These are phyloP conservation scores for Andrena haemorrhoa DNA, from an alignment of 2,888 invertebrate species.

Conservation along the genomic window DNA sequence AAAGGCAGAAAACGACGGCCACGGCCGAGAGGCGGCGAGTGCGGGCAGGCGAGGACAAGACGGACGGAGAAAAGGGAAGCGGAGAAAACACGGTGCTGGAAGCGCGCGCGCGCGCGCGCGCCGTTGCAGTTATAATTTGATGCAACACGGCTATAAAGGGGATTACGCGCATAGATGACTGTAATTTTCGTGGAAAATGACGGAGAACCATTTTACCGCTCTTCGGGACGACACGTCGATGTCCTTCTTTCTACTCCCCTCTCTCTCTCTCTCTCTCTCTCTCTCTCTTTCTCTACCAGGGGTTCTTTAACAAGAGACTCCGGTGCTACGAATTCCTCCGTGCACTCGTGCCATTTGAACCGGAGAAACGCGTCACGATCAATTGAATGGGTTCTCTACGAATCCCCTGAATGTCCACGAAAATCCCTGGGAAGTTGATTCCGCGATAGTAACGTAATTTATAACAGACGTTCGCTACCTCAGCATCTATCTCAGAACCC, in stretches of 20 bases:
- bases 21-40: slow-evolving; percentile 10
- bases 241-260: slow-evolving; percentile 30
- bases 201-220: slow-evolving; percentile 47
- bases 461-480: too few species aligned
- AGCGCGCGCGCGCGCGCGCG: slow-evolving; percentile 64
- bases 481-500: too few species aligned
- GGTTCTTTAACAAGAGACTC: slow-evolving; percentile 51
- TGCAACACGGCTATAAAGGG: slow-evolving; percentile 75
- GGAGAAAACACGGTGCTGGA: slow-evolving; percentile 46
- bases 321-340: slow-evolving; percentile 22
- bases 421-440: too few species aligned
- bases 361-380: too few species aligned
- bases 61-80: slow-evolving; percentile 22
- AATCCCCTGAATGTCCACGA: too few species aligned
- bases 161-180: slow-evolving; percentile 73
- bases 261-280: neutral
- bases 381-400: too few species aligned
- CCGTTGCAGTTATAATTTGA: slow-evolving; percentile 76
- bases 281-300: too few species aligned
- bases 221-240: slow-evolving; percentile 48
- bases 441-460: too few species aligned
- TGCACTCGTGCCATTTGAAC: neutral
- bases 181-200: slow-evolving; percentile 75
- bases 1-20: slow-evolving; percentile 40
- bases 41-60: slow-evolving; percentile 31